phyloP scores from a whole-genome alignment of 2,113 vertebrate genomes.

The Ascaphus truei region DNA sequence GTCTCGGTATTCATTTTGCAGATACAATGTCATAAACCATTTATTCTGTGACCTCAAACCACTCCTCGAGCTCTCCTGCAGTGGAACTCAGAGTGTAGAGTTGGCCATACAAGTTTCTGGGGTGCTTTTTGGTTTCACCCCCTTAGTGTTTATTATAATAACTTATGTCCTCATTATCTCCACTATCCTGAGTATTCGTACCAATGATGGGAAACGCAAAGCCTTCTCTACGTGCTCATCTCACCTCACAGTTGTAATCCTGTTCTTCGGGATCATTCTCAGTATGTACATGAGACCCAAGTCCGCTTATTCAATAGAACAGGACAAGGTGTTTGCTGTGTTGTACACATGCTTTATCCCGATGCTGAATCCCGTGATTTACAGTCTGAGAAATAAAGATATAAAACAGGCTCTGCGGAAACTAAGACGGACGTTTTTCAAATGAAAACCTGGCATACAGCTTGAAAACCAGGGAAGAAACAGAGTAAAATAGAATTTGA shows the following conservation, averaged over 20 bases:
- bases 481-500: too few species aligned
- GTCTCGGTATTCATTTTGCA: neutral
- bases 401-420: too few species aligned
- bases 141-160: slow-evolving; percentile 29
- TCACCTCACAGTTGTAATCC: slow-evolving; percentile 41
- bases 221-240: slow-evolving; percentile 40
- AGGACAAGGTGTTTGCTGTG: slow-evolving; percentile 41
- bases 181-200: slow-evolving; percentile 32
- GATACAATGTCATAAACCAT: slow-evolving; percentile 35
- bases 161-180: slow-evolving; percentile 38
- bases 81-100: slow-evolving; percentile 29
- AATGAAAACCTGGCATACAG: too few species aligned
- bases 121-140: slow-evolving; percentile 25
- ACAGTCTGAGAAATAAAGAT: slow-evolving; percentile 44
- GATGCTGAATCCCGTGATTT: slow-evolving; percentile 41
- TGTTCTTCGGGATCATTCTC: slow-evolving; percentile 40
- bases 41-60: slow-evolving; percentile 43
- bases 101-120: slow-evolving; percentile 29
- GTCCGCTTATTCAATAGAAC: slow-evolving; percentile 20
- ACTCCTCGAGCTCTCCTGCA: slow-evolving; percentile 44
- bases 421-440: too few species aligned
- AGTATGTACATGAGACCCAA: slow-evolving; percentile 39
- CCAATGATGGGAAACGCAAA: slow-evolving; percentile 36
- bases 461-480: too few species aligned
- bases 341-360: slow-evolving; percentile 40